phyloP scores from a whole-genome alignment of 2,888 invertebrate species.

The Cephus pulcher region DNA sequence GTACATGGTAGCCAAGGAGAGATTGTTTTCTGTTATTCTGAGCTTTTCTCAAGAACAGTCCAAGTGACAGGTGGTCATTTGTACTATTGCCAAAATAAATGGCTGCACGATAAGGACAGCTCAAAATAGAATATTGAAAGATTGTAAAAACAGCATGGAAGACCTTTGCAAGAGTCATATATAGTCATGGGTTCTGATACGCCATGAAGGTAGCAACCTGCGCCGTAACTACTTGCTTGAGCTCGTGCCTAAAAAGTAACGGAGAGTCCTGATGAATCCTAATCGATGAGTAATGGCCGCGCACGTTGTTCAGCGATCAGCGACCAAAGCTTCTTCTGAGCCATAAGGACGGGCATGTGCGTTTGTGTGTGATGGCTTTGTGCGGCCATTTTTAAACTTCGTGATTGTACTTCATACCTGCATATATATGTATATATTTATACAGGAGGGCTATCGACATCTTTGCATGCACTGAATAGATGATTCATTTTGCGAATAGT shows the following conservation, averaged over 20 bases:
- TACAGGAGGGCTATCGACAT: neutral
- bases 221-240: neutral
- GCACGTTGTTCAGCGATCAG: conserved; percentile 21
- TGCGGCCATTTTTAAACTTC: neutral
- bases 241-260: conserved; percentile 37
- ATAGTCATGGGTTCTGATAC: neutral
- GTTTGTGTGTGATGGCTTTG: neutral
- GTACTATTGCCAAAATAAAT: neutral
- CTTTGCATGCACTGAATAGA: neutral
- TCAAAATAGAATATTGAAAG: neutral
- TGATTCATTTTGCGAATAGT: neutral
- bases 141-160: neutral
- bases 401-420: neutral
- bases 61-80: neutral
- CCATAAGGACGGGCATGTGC: neutral
- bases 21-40: neutral
- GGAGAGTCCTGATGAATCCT: conserved; percentile 38
- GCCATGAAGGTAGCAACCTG: neutral
- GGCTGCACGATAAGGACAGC: neutral
- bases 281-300: conserved; percentile 35
- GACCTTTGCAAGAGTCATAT: neutral
- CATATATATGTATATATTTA: neutral
- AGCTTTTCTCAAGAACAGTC: neutral
- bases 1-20: neutral
- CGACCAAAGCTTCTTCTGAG: conserved; percentile 19